Conservation (phyloP, 2,113 vertebrate species). For the Macaca mulatta region DNA sequence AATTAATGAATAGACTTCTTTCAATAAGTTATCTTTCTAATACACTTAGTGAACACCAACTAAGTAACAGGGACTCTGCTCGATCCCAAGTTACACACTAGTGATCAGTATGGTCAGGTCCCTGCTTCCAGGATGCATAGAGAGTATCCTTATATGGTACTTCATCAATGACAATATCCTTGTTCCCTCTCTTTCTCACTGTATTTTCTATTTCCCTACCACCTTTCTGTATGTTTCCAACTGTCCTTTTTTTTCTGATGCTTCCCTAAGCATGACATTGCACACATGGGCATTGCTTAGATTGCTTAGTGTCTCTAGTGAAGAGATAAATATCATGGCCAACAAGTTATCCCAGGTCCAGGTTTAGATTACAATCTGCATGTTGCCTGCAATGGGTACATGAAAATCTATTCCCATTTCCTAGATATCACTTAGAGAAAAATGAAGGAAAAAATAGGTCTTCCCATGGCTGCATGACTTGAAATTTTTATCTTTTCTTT, state of each 20-base stretch:
- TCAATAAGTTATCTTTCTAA: neutral
- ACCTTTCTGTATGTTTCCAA: neutral
- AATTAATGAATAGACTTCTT: neutral
- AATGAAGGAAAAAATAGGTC: neutral
- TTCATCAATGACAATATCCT: neutral
- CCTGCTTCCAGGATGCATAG: neutral
- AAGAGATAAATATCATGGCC: neutral
- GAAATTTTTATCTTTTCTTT: neutral
- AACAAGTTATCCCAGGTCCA: neutral
- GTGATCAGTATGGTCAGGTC: too few species aligned
- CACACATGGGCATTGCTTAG: neutral
- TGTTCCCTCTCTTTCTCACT: neutral
- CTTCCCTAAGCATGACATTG: neutral
- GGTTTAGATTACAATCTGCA: neutral
- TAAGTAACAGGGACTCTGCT: neutral
- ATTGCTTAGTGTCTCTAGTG: neutral
- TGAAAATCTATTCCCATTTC: neutral
- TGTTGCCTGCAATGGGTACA: neutral
- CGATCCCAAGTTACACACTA: neutral
- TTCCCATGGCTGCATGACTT: neutral
- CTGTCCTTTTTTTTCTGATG: neutral
- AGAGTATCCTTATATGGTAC: accelerated
- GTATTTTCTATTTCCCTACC: neutral
- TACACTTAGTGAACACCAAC: neutral
- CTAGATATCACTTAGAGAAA: neutral